Evolutionary conservation across 2,797 vertebrate genomes (phyloP).

Genomic region (Gambusia yucatana): DNA sequence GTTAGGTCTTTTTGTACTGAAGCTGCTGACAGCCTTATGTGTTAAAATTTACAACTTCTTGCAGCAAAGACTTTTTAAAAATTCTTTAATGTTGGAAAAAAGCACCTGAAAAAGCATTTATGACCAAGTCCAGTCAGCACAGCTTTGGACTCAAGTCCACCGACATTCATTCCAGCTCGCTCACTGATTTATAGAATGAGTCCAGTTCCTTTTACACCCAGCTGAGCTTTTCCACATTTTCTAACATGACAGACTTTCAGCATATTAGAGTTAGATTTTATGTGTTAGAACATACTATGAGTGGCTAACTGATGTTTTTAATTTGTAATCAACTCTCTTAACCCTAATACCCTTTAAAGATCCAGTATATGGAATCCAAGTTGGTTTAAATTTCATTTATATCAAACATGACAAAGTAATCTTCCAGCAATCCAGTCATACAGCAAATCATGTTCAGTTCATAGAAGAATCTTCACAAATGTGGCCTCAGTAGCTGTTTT

Average conservation of each 20-base stretch:
- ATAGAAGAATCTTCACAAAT: background rate
- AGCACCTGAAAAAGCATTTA: conserved; percentile 35
- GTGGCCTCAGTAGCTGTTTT: background rate
- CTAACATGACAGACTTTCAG: background rate
- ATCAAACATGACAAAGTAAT: background rate
- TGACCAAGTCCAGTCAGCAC: background rate
- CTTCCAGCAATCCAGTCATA: background rate
- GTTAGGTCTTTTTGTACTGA: conserved; percentile 41
- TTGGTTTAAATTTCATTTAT: background rate
- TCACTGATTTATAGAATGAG: background rate
- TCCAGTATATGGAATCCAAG: background rate
- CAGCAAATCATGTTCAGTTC: background rate
- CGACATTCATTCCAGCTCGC: background rate
- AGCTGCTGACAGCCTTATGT: conserved; percentile 31
- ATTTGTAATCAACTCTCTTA: background rate
- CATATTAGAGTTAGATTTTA: background rate
- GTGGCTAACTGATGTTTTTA: background rate
- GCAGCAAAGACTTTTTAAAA: conserved; percentile 8
- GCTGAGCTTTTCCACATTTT: conserved; percentile 1
- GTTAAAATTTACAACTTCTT: background rate
- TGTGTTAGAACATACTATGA: background rate
- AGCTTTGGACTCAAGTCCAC: background rate
- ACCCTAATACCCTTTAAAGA: background rate
- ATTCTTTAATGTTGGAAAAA: background rate
- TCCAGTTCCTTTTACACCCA: background rate